Evolutionary conservation across 2,113 vertebrate genomes (phyloP).

Genomic region (Sorex fumeus): DNA sequence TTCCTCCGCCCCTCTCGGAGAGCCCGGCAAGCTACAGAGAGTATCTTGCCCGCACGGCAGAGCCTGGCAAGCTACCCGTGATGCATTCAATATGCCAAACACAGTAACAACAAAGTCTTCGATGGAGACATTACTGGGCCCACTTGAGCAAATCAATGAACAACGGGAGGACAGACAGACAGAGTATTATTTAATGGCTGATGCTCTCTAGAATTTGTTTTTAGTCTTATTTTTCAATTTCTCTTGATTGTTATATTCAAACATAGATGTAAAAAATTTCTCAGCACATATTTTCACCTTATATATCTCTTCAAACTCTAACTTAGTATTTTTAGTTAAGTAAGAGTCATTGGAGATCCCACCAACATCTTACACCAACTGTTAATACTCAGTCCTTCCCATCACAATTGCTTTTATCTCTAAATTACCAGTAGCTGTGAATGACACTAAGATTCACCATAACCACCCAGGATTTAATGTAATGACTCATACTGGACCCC

Average conservation of each 20-base stretch:
- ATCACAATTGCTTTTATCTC: constrained; percentile 1
- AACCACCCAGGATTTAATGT: neutral
- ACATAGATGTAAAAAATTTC: neutral
- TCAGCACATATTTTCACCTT: constrained; percentile 23
- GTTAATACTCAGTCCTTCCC: neutral
- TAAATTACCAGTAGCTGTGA: neutral
- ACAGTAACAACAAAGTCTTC: too few relatives aligned
- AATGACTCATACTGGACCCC: neutral
- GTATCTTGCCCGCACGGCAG: too few relatives aligned
- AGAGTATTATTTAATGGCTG: neutral
- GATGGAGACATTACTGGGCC: too few relatives aligned
- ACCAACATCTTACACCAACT: neutral
- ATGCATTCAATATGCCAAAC: too few relatives aligned
- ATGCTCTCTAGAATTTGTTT: neutral
- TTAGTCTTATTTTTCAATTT: constrained; percentile 25
- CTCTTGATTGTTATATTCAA: neutral
- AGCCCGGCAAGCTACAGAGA: too few relatives aligned
- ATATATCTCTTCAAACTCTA: neutral
- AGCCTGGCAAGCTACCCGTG: too few relatives aligned
- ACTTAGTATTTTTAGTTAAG: neutral
- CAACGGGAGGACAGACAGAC: too few relatives aligned
- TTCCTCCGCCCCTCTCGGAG: too few relatives aligned
- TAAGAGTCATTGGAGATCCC: neutral
- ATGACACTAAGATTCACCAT: neutral
- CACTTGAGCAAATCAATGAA: too few relatives aligned